Evolutionary conservation across 1,140 invertebrate species (phyloP), one percentile per base, ranked within the genome.

Genomic region (Wasmannia auropunctata): DNA sequence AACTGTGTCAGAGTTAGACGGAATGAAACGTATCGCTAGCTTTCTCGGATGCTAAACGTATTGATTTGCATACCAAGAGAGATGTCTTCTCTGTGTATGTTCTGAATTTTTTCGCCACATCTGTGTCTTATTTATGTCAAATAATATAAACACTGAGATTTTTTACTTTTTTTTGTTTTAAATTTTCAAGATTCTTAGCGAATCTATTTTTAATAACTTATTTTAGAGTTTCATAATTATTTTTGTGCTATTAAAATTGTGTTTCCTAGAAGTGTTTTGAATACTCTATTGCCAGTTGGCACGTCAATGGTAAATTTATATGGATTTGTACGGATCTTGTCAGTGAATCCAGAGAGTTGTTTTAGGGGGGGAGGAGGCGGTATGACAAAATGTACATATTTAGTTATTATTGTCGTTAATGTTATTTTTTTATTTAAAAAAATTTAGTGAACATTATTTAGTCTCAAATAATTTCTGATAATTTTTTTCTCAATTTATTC

Each of bases 51-150:
- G 7, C 25, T 7, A 46, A 40, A 43, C 70, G 25, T 58, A 67
- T 56, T 34, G 51, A 65, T 85, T 87, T 54, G 43, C 37, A 63
- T 72, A 75, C 86, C 79, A 80, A 75, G 11, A 76, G 34, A 62
- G 37, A 56, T n/a, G 19, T 16, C 11, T 62, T 25, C 10, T 40
- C 19, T 54, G 14, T 2, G 4, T 60, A 22, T 14, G 7, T 19
- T 31, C 16, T 25, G 3, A 72, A 58, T 40, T 58, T 43, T 43
- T 56, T 72, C 16, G 49, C 25, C 22, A 43, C 22, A 14, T 28
- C 8, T 1, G 19, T 40, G 22, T 49, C 34, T 37, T 14, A 25
- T 56, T 4, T 16, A 34, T 11, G n/a, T 76, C 16, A 76, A 43
- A 28, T 22, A 43, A 60, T 11, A 76, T 43, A 28, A 40, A 34